A percentile compares a stretch with the other conserved stretches of the same genome.
Conservation (phyloP, 2,797 vertebrate genomes). For the Macropodus opercularis region DNA sequence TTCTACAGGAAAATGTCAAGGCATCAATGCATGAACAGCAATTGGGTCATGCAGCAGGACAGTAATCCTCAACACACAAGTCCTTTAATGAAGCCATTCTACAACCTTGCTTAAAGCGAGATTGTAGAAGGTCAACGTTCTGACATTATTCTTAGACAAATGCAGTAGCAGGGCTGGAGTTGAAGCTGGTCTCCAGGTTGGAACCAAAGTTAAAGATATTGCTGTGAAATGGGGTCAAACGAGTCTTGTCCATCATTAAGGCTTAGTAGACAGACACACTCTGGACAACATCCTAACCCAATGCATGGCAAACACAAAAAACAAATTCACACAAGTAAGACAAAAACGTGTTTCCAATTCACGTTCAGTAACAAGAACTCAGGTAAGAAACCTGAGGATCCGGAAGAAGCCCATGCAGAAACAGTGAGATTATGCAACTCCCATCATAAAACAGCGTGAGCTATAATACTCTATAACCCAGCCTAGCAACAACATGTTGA, state of each 20-base stretch:
- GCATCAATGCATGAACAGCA: no score
- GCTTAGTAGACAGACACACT: neutral
- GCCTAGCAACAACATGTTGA: constrained; percentile 1
- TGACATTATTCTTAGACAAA: no score
- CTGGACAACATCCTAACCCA: constrained; percentile 1
- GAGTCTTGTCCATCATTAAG: neutral
- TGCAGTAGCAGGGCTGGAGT: no score
- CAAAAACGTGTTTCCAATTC: neutral
- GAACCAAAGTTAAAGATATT: no score
- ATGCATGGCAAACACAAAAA: neutral
- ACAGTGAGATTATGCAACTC: neutral
- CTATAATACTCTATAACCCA: constrained; percentile 8
- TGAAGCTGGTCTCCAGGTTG: no score
- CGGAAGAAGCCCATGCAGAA: neutral
- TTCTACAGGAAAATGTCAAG: no score
- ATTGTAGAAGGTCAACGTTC: no score
- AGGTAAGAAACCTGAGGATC: neutral
- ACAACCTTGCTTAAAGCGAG: no score
- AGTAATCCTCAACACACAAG: no score
- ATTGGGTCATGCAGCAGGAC: no score
- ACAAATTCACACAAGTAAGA: neutral
- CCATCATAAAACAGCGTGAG: constrained; percentile 20
- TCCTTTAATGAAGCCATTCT: no score
- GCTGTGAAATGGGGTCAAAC: no score
- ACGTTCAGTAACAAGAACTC: neutral